Base-by-base conservation (phyloP, 2,888 invertebrate species). In the Hirtodrosophila trivittata region DNA sequence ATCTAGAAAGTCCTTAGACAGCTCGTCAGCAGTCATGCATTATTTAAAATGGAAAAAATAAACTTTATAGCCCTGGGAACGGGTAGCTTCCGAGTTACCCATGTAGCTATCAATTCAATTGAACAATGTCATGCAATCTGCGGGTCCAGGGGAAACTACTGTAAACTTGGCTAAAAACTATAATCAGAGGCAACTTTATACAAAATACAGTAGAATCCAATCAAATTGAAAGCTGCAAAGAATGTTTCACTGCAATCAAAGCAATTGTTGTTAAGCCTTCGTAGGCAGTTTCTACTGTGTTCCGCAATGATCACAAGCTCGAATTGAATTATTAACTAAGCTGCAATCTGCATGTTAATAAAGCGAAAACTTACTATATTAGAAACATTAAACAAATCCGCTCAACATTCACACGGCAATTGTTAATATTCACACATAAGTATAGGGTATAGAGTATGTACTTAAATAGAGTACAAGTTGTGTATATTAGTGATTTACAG, bases 61-160 rank as follows among this genome's bases (percentile, higher is more conserved):
- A 42, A 43, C 18, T n/a, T 42, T 2, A 30, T 51, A 58, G 56
- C 69, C 70, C 66, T 65, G 60, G 21, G 56, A 42, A 30, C 8
- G 37, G 35, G 10, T 1, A 16, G 35, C 37, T 26, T 28, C 13
- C 12, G 28, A 30, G 7, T 3, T 18, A 25, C 7, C 28, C 18
- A 21, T 1, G n/a, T 12, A 39, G 5, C 50, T 58, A 50, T 47
- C 64, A 39, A 69, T 43, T 14, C 21, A 47, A 39, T 7, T 52
- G 30, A 69, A 56, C 65, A 69, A 65, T 55, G 12, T 33, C 68
- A 69, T 58, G 58, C 68, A 58, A 69, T 64, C 21, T 68, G 21
- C 50, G 57, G 32, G 7, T 3, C n/a, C 30, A 18, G 47, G 14
- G 21, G 38, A 5, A 8, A 21, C 28, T 28, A 28, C 28, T 3